These are phyloP conservation scores for Agonopterix subpropinquella DNA, from an alignment of 2,888 invertebrate species.

Conservation along the genomic window DNA sequence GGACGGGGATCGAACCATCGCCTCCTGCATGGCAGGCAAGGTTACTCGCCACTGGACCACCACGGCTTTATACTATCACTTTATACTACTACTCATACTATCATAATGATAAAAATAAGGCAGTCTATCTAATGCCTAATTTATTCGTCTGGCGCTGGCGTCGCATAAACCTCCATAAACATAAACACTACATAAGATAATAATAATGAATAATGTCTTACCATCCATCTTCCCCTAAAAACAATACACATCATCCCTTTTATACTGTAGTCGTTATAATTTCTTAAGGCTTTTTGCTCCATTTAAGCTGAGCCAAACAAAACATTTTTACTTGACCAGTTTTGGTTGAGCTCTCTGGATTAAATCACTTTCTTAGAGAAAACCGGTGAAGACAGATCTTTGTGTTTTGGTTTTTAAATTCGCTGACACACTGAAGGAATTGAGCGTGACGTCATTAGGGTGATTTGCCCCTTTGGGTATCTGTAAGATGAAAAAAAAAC, in stretches of 20 bases:
- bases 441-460: conserved; percentile 21
- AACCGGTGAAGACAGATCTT: conserved; percentile 12
- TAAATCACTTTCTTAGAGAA: conserved; percentile 1
- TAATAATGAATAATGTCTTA: conserved; percentile 18
- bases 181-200: not conserved
- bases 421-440: conserved; percentile 26
- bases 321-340: conserved; percentile 25
- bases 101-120: no score
- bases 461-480: no score
- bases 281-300: conserved; percentile 36
- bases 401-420: conserved; percentile 17
- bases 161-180: no score
- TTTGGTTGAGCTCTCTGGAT: conserved; percentile 19
- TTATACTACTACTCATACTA: no score
- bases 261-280: conserved; percentile 22
- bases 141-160: no score
- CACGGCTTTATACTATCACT: no score
- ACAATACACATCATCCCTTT: conserved; percentile 20
- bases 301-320: conserved; percentile 32
- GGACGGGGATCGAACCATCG: no score
- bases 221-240: conserved; percentile 24
- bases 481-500: not conserved
- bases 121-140: no score
- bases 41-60: no score
- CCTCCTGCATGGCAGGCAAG: no score